phyloP scores from a whole-genome alignment of 1,140 invertebrate genomes.

The Papilio helenus region DNA sequence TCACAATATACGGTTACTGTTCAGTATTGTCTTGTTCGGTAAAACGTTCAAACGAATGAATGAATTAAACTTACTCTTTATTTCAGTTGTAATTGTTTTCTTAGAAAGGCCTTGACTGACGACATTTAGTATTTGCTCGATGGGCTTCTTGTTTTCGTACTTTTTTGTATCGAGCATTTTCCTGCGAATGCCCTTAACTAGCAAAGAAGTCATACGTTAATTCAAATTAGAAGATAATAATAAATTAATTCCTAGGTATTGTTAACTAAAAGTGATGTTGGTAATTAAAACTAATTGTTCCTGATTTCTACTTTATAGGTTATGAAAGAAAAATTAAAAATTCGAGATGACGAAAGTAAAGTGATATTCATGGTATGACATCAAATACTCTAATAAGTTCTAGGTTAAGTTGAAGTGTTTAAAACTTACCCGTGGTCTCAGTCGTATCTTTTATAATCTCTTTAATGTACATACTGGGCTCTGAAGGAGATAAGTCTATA shows the following conservation, averaged over 20 bases:
- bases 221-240: not conserved
- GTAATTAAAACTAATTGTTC: too few species aligned
- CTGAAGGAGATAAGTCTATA: slow-evolving; percentile 49
- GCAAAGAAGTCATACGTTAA: not conserved
- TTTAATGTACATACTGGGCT: slow-evolving; percentile 2
- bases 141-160: not conserved
- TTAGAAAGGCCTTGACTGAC: not conserved
- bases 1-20: too few species aligned
- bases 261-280: too few species aligned
- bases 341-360: too few species aligned
- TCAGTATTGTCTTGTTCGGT: too few species aligned
- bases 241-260: too few species aligned
- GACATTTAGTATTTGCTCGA: not conserved
- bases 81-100: not conserved
- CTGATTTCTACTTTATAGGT: not conserved
- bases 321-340: too few species aligned
- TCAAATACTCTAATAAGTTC: too few species aligned
- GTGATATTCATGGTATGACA: too few species aligned
- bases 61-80: not conserved
- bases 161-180: not conserved
- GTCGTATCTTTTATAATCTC: not conserved
- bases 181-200: not conserved
- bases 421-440: not conserved
- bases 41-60: too few species aligned
- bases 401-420: too few species aligned